Base-by-base conservation (phyloP, 2,797 vertebrate genomes). In the Tauraco hartlaubi region DNA sequence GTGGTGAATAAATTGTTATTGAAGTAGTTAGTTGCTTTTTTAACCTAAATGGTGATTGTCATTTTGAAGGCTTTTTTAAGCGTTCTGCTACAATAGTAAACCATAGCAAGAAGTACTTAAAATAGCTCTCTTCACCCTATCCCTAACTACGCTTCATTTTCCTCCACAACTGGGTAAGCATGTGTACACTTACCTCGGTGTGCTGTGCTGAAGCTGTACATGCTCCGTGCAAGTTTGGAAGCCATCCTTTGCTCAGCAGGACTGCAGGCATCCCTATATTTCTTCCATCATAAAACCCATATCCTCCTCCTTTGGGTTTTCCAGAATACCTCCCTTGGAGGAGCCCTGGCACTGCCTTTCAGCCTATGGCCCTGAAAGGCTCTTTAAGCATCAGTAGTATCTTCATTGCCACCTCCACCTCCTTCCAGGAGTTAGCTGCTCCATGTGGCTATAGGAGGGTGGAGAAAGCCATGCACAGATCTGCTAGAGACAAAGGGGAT, bases 1-100 rank as follows among this genome's bases (percentile, higher is more conserved):
- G 48, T 94, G 89, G 81, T 93, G 92, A 96, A 81, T 90, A 79
- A 66, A 92, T 95, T 85, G 78, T 94, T 92, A 90, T 37, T 95
- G 76, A 92, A 71, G 84, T 93, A 85, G 71, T 85, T 84, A 79
- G 54, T 86, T 85, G 43, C 58, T 95, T 96, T 94, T 95, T 96
- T 96, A 94, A 96, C 79, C 78, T 94, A 73, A 85, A 85, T 31
- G 67, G 52, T 95, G 91, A 94, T 85, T 94, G 78, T 95, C 69
- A 82, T 95, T 96, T 94, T 95, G 84, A 91, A 35, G 54, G 58
- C 52, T 90, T 96, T 80, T 72, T 66, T 93, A 73, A 90, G 69
- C 80, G 61, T 92, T 94, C 90, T 91, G 73, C 95, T 96, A 33
- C 86, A 11, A 43, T 28, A 15, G 71, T 81, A 91, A 91, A 88